A percentile compares a stretch with the other conserved stretches of the same genome.
These are phyloP conservation scores for Seira sanloemensis DNA, from an alignment of 2,888 invertebrate genomes.

Conservation along the genomic window DNA sequence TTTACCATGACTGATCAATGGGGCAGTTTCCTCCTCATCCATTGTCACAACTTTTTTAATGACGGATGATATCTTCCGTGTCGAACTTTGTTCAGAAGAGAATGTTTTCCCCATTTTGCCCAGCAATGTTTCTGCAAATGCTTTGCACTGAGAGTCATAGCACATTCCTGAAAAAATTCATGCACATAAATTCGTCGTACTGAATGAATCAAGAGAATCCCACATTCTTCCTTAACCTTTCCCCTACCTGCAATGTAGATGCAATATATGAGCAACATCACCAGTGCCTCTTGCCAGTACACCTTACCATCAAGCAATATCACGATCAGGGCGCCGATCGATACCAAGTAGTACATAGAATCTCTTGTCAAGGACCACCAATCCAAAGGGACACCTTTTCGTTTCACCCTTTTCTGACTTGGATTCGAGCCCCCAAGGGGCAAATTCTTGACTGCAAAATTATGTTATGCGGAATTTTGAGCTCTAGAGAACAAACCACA, in stretches of 20 bases:
- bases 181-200: no score
- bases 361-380: constrained; percentile 90
- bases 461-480: constrained; percentile 90
- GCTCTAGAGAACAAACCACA: constrained; percentile 77
- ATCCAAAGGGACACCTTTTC: constrained; percentile 83
- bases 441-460: constrained; percentile 76
- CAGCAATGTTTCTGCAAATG: constrained; percentile 21
- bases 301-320: constrained; percentile 88
- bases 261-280: constrained; percentile 84
- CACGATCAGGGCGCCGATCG: constrained; percentile 82
- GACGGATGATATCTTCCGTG: constrained; percentile 27
- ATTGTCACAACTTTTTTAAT: constrained; percentile 1
- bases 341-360: constrained; percentile 84
- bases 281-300: constrained; percentile 86
- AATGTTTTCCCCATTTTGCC: constrained; percentile 18
- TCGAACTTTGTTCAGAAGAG: not conserved
- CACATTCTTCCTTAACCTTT: not conserved
- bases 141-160: constrained; percentile 55
- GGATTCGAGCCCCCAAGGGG: not conserved
- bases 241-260: constrained; percentile 78
- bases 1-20: constrained; percentile 21
- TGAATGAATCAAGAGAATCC: no score
- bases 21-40: constrained; percentile 6
- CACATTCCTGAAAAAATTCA: constrained; percentile 60
- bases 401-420: not conserved